Percentiles rank a stretch among this genome's conserved stretches.
phyloP scores from a whole-genome alignment of 2,797 vertebrate species.

The Euthynnus affinis region DNA sequence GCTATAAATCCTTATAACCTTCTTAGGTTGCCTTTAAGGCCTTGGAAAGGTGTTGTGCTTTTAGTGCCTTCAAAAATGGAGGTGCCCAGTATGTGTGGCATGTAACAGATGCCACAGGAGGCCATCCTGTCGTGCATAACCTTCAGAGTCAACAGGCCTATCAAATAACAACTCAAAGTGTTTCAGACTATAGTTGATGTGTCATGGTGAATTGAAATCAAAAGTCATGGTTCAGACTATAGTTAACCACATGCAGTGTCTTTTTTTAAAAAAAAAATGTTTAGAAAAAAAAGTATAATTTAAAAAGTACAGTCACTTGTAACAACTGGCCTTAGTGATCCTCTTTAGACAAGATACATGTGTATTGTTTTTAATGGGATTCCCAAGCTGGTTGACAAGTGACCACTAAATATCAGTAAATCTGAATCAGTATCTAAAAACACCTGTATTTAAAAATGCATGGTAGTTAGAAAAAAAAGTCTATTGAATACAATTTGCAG shows the following conservation, averaged over 20 bases:
- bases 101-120: constrained; percentile 11
- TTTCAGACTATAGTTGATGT: constrained; percentile 5
- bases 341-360: background rate
- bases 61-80: background rate
- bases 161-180: constrained; percentile 28
- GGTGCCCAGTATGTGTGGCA: constrained; percentile 5
- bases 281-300: background rate
- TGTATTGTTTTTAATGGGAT: background rate
- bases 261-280: background rate
- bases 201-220: background rate
- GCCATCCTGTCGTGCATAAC: constrained; percentile 11
- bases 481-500: background rate
- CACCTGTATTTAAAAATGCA: background rate
- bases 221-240: background rate
- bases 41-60: constrained; percentile 3
- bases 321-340: background rate
- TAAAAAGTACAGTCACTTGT: background rate
- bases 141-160: constrained; percentile 22
- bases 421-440: background rate
- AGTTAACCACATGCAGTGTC: background rate
- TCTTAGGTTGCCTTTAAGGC: background rate
- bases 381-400: background rate
- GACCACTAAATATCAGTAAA: background rate
- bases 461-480: background rate
- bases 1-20: background rate